Evolutionary conservation across 1,140 invertebrate species (phyloP).

Genomic region (Dendroctonus ponderosae): DNA sequence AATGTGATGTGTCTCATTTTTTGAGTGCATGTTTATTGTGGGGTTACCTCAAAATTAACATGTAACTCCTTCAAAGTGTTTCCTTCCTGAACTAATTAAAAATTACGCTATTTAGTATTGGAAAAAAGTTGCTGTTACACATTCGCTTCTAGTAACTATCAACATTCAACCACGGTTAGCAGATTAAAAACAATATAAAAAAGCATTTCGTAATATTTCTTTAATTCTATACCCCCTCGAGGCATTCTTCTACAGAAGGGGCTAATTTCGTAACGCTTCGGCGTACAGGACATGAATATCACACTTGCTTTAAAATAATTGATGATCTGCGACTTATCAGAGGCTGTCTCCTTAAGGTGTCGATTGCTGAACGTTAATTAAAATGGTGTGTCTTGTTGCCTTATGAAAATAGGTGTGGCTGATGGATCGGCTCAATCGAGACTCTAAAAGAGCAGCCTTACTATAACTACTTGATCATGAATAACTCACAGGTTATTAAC

Average conservation of each 20-base stretch:
- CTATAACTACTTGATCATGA: not conserved
- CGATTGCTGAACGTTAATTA: not conserved
- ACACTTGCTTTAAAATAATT: conserved; percentile 23
- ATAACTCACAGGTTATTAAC: conserved; percentile 8
- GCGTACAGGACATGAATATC: conserved; percentile 23
- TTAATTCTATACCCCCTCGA: conserved; percentile 7
- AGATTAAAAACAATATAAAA: not conserved
- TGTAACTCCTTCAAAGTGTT: too few relatives aligned
- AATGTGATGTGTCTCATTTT: too few relatives aligned
- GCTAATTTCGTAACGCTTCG: conserved; percentile 4
- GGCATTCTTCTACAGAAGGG: conserved; percentile 10
- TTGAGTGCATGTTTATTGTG: too few relatives aligned
- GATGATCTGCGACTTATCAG: conserved; percentile 8
- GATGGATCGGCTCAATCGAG: not conserved
- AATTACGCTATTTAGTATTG: too few relatives aligned
- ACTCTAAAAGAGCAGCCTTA: not conserved
- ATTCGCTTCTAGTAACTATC: too few relatives aligned
- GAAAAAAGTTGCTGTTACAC: too few relatives aligned
- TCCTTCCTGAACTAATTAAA: too few relatives aligned
- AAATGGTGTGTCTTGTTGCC: not conserved
- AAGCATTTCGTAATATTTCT: not conserved
- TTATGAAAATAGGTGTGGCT: not conserved
- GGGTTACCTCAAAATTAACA: too few relatives aligned
- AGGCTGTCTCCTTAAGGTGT: not conserved
- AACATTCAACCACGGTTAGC: too few relatives aligned